Conservation (phyloP, 2,113 vertebrate genomes). For the Epinephelus cyanopodus region DNA sequence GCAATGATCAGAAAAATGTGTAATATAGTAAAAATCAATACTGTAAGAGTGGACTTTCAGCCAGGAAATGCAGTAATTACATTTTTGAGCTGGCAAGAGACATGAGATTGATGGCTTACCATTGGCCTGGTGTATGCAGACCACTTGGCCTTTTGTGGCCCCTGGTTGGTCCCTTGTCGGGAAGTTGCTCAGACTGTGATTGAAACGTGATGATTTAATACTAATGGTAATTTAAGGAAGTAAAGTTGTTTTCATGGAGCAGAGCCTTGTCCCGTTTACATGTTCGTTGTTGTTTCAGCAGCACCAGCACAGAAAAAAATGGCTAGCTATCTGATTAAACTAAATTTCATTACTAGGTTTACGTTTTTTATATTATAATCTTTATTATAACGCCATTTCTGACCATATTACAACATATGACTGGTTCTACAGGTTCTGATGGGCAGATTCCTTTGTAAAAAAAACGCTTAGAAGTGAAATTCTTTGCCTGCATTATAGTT, state of each 20-base stretch:
- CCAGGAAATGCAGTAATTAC: not conserved
- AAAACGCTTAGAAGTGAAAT: not conserved
- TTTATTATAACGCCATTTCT: not conserved
- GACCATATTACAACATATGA: not conserved
- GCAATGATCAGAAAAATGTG: too few relatives aligned
- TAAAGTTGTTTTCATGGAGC: not conserved
- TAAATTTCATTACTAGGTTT: not conserved
- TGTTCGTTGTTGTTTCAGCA: too few relatives aligned
- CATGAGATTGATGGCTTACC: not conserved
- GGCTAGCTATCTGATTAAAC: too few relatives aligned
- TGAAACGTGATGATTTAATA: not conserved
- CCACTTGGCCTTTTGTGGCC: too few relatives aligned
- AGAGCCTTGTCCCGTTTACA: not conserved
- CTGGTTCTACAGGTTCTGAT: not conserved
- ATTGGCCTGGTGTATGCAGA: rapidly evolving
- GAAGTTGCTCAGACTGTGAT: not conserved
- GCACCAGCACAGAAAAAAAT: too few relatives aligned
- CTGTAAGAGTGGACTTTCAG: not conserved
- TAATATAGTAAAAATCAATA: too few relatives aligned
- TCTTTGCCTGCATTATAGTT: not conserved
- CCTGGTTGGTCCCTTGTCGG: too few relatives aligned
- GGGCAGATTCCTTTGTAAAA: not conserved
- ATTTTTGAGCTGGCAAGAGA: not conserved
- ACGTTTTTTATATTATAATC: not conserved
- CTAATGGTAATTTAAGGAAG: not conserved